phyloP scores from a whole-genome alignment of 2,113 vertebrate species.

The Nesogale talazaci region DNA sequence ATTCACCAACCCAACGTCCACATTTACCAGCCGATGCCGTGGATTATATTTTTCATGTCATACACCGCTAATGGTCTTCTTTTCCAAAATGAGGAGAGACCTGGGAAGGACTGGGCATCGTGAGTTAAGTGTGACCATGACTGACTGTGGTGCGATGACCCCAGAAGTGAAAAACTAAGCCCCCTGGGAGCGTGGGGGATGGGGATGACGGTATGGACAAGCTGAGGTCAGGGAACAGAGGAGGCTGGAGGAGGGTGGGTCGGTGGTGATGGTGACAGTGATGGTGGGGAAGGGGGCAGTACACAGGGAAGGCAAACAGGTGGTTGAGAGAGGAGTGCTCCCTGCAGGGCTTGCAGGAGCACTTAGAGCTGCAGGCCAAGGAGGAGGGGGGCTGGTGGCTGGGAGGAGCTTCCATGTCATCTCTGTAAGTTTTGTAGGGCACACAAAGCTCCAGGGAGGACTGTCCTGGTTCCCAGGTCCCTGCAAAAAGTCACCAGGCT shows the following conservation, averaged over 20 bases:
- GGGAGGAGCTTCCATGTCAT: not conserved
- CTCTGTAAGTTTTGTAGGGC: slow-evolving; percentile 70
- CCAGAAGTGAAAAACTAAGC: not conserved
- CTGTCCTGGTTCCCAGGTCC: slow-evolving; percentile 56
- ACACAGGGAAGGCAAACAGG: not conserved
- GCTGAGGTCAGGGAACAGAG: not conserved
- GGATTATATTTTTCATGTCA: not conserved
- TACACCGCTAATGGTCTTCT: not conserved
- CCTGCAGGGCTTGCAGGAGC: not conserved
- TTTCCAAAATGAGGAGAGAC: not conserved
- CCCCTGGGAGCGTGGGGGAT: accelerated
- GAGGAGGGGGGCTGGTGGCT: not conserved
- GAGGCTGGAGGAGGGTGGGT: not conserved
- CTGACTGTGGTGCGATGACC: too few relatives aligned
- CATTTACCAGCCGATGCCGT: not conserved
- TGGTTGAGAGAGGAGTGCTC: not conserved
- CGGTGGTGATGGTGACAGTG: not conserved
- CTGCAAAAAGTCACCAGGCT: not conserved
- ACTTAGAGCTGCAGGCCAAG: not conserved
- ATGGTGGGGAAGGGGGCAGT: too few relatives aligned
- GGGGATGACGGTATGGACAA: not conserved
- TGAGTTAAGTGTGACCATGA: too few relatives aligned
- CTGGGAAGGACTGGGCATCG: too few relatives aligned
- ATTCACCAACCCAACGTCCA: not conserved
- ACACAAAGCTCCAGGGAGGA: slow-evolving; percentile 53